Conservation (phyloP, 2,113 vertebrate genomes). For the Oreocharis arfaki region DNA sequence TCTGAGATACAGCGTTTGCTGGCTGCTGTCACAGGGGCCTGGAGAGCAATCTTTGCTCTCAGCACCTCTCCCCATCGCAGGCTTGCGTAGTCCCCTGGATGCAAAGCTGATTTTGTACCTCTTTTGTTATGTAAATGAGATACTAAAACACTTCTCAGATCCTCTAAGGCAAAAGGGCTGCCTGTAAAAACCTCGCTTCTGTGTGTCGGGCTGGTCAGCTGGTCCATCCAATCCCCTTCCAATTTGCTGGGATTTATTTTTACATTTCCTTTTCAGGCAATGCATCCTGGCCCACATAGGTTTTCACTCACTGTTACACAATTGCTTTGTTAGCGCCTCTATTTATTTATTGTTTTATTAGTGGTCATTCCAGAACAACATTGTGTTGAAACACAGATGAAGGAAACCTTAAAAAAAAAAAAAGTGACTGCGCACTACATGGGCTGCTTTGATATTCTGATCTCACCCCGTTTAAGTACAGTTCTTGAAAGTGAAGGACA, state of each 20-base stretch:
- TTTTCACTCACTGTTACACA: background rate
- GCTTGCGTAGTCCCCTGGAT: background rate
- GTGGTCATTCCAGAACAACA: background rate
- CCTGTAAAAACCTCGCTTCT: background rate
- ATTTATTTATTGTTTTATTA: background rate
- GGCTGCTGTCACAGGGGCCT: background rate
- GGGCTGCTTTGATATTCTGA: conserved; percentile 56
- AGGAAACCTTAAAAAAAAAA: background rate
- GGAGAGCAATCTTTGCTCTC: background rate
- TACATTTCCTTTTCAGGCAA: background rate
- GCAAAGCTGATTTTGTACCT: conserved; percentile 12
- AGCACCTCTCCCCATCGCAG: background rate
- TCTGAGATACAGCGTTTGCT: background rate
- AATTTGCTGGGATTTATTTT: background rate
- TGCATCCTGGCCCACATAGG: background rate
- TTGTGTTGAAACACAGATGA: background rate
- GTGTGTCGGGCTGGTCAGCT: background rate
- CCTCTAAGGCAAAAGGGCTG: background rate
- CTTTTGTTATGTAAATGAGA: conserved; percentile 22
- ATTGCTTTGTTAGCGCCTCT: background rate
- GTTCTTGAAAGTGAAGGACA: conserved; percentile 45
- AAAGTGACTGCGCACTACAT: background rate
- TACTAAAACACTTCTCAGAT: background rate
- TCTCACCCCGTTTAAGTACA: conserved; percentile 41
- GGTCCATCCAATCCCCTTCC: background rate